phyloP scores from a whole-genome alignment of 92 coral and sea anemone species.

The Palythoa caribaeorum region DNA sequence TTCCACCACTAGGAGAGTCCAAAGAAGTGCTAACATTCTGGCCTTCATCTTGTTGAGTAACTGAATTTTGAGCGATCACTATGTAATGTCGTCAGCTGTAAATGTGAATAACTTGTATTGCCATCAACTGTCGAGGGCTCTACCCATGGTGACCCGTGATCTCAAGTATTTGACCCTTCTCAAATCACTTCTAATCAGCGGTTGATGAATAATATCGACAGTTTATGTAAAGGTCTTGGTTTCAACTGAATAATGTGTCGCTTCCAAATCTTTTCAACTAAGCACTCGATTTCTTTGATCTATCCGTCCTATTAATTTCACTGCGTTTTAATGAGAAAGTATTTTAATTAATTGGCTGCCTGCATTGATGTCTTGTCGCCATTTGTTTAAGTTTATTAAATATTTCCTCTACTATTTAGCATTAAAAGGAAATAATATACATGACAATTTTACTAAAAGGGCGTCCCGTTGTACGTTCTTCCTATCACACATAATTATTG shows the following conservation, averaged over 20 bases:
- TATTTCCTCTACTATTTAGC: constrained; percentile 19
- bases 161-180: constrained; percentile 27
- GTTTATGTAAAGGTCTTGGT: not conserved
- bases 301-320: constrained; percentile 24
- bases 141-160: constrained; percentile 38
- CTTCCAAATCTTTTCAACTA: constrained; percentile 12
- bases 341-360: constrained; percentile 39
- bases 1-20: constrained; percentile 13
- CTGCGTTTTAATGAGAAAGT: not conserved
- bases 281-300: constrained; percentile 27
- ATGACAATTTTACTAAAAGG: not conserved
- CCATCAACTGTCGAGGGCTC: constrained; percentile 1
- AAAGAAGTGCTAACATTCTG: not conserved
- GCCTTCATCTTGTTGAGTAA: not conserved
- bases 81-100: constrained; percentile 11
- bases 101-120: constrained; percentile 19
- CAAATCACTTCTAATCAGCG: constrained; percentile 35
- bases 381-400: constrained; percentile 13
- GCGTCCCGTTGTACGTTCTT: not conserved
- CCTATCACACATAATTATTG: not conserved
- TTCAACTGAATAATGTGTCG: not conserved
- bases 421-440: not conserved
- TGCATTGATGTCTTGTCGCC: constrained; percentile 31
- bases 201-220: constrained; percentile 30
- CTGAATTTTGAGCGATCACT: not conserved